These are phyloP conservation scores for Lumbricus terrestris DNA, from an alignment of 2,888 invertebrate species.

Conservation along the genomic window DNA sequence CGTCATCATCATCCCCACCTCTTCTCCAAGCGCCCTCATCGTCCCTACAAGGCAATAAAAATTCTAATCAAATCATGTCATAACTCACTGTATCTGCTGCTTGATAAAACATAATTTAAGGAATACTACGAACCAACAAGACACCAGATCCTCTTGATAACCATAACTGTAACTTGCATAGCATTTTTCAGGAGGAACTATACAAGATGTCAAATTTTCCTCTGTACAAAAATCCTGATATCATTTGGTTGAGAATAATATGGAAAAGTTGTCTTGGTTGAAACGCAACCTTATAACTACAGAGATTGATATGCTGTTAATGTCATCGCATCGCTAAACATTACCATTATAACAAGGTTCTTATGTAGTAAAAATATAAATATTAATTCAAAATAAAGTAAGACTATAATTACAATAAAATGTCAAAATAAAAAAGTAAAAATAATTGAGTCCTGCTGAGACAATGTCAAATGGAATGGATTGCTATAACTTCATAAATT, in stretches of 20 bases:
- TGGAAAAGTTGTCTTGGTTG: background rate
- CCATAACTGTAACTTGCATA: background rate
- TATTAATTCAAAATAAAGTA: no score
- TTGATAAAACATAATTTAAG: background rate
- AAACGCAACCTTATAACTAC: background rate
- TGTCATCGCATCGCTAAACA: no score
- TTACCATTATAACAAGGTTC: background rate
- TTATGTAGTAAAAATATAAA: background rate
- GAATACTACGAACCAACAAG: background rate
- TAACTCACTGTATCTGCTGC: background rate
- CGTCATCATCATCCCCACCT: constrained; percentile 10
- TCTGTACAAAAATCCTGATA: background rate
- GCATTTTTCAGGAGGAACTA: background rate
- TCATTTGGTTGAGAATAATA: background rate
- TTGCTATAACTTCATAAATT: background rate
- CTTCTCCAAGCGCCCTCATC: constrained; percentile 19
- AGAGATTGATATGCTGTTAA: background rate
- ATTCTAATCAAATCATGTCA: no score
- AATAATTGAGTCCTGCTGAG: background rate
- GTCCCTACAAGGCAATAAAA: background rate
- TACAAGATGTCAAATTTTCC: background rate
- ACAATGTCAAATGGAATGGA: background rate
- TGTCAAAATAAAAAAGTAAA: background rate
- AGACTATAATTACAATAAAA: background rate
- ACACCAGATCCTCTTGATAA: background rate